Evolutionary conservation across 2,888 invertebrate genomes (phyloP).

Genomic region (Ormyrus pomaceus): DNA sequence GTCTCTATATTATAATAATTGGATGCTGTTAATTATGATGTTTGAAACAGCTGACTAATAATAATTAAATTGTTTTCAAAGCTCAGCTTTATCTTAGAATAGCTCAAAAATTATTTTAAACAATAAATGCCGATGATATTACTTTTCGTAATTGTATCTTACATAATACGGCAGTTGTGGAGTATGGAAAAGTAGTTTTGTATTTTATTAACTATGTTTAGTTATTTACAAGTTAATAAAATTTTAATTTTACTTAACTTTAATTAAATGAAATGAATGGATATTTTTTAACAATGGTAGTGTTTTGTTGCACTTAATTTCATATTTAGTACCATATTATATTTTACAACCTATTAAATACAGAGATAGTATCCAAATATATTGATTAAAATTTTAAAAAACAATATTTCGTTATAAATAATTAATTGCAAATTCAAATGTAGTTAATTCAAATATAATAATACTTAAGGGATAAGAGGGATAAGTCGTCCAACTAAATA

Average conservation of each 20-base stretch:
- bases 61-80: slow-evolving; percentile 29
- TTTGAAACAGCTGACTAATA: slow-evolving; percentile 9
- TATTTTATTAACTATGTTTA: slow-evolving; percentile 23
- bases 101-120: background rate
- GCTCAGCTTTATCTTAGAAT: slow-evolving; percentile 5
- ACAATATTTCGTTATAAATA: slow-evolving; percentile 18
- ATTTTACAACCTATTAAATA: slow-evolving; percentile 38
- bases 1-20: slow-evolving; percentile 30
- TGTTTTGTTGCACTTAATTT: slow-evolving; percentile 19
- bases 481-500: too few species aligned
- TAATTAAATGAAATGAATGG: slow-evolving; percentile 37
- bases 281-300: slow-evolving; percentile 28
- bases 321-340: slow-evolving; percentile 41
- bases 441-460: too few species aligned
- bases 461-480: too few species aligned
- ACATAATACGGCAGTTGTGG: slow-evolving; percentile 38
- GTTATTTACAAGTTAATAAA: slow-evolving; percentile 42
- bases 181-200: slow-evolving; percentile 27
- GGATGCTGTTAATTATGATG: slow-evolving; percentile 20
- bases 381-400: slow-evolving; percentile 8
- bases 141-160: slow-evolving; percentile 25
- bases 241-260: slow-evolving; percentile 26
- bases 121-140: slow-evolving; percentile 26
- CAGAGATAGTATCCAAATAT: slow-evolving; percentile 1
- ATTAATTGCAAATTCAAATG: background rate